Evolutionary conservation across 2,797 vertebrate species (phyloP), one percentile per base, ranked within the genome.

Genomic region (Danio tinwini): DNA sequence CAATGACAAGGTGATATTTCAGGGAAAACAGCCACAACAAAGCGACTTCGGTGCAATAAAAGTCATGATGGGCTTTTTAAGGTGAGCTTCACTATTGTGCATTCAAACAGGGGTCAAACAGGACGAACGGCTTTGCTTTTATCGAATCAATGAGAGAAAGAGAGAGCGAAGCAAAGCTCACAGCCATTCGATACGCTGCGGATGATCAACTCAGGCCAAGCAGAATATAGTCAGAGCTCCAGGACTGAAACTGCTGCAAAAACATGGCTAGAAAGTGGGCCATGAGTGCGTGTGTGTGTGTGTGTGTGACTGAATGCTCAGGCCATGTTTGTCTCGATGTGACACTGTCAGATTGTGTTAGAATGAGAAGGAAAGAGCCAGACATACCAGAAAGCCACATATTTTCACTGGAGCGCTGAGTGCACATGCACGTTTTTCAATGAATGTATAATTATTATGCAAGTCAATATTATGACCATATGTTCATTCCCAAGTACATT

Each of bases 321-420:
- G 64, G 67, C 10, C 45, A 58, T 64, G 59, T 81, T 74, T 76
- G 59, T 62, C 64, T 55, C 39, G 56, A 47, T 19, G 47, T 81
- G 74, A 74, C 69, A 78, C 19, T 77, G 69, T 64, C 70, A 50
- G 42, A 45, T 70, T 65, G 45, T 70, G 16, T 40, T 70, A 29
- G 61, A 53, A n/a, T 5, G n/a, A 53, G 49, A 82, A 16, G 40
- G n/a, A 49, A 12, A 19, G 13, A 45, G 9, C 42, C 29, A 42
- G 19, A 13, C 19, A 53, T 37, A 39, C n/a, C 19, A 17, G 19
- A 5, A 58, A 58, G 10, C 29, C 55, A 29, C 19, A 58, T 58
- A 29, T 29, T 29, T 29, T 29, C 29, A 29, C 29, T 29, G 29
- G 29, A 29, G 29, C 29, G 29, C 29, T 29, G 29, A n/a, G n/a